Evolutionary conservation across 2,797 vertebrate genomes (phyloP), one percentile per base, ranked within the genome.

Genomic region (Urosaurus nigricauda): DNA sequence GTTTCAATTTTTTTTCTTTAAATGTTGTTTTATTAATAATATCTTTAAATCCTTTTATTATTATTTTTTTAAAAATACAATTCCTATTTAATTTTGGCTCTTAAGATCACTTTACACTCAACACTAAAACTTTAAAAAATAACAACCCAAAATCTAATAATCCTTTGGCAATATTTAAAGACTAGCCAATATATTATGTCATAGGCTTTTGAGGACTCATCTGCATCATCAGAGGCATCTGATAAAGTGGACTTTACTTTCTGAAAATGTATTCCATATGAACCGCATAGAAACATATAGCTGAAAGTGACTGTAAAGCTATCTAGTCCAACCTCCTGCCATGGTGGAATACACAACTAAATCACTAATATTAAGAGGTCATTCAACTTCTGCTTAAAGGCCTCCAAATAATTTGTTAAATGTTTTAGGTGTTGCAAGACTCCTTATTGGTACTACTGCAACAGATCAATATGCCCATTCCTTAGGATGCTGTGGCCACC

Each of bases 81-180:
- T 4, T 74, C 40, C 47, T 2, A 43, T 40, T 37, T 51, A 11
- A 53, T 17, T 29, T 3, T 47, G 35, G 14, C 11, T 40, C 9
- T 37, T 0, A 32, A 79, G 0, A 6, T 35, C n/a, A 3, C 2
- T 5, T 2, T 2, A 0, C 0, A 75, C 4, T 71, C 26, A 60
- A 29, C 47, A 11, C 7, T 24, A 74, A n/a, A 56, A 17, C 84
- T 26, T 82, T 75, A 47, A 29, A 47, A 32, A 19, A 13, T 37
- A 29, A 53, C 12, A 37, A 32, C 21, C 37, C 3, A n/a, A 37
- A 74, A 35, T n/a, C 37, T 37, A 60, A 58, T 1, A 14, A 21
- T 60, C 17, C 17, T 60, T 21, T 60, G 58, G 58, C 58, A 60
- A 17, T 16, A 32, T 40, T 63, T 43, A 43, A 85, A 63, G 24